phyloP scores from a whole-genome alignment of 92 coral and sea anemone species.

The Galaxea fascicularis region DNA sequence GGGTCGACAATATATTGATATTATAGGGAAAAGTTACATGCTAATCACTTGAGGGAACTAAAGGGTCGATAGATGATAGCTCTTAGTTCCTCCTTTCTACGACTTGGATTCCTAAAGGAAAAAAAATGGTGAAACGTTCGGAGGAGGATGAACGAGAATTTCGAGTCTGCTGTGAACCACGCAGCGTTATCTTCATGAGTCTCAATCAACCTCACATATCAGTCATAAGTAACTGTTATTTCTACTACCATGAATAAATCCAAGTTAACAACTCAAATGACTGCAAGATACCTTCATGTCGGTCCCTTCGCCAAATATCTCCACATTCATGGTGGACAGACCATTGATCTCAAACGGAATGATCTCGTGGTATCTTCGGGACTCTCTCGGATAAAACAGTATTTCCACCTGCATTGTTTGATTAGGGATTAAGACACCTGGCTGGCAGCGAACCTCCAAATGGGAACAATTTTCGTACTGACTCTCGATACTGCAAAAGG shows the following conservation, averaged over 20 bases:
- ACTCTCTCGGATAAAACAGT: constrained; percentile 93
- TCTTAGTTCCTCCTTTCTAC: too few relatives aligned
- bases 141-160: too few relatives aligned
- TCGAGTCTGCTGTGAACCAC: neutral
- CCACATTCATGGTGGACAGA: constrained; percentile 93
- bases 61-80: too few relatives aligned
- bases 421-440: constrained; percentile 86
- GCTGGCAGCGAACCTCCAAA: constrained; percentile 84
- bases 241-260: neutral
- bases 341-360: constrained; percentile 99
- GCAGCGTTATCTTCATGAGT: neutral
- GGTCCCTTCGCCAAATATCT: constrained; percentile 91
- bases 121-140: too few relatives aligned
- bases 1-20: too few relatives aligned
- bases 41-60: too few relatives aligned
- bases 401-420: constrained; percentile 80
- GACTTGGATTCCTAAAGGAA: too few relatives aligned
- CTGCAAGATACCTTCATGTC: constrained; percentile 87
- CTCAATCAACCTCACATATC: neutral
- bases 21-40: too few relatives aligned
- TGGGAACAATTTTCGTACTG: constrained; percentile 84
- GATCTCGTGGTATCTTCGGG: constrained; percentile 82
- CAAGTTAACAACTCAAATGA: neutral
- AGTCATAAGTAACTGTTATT: neutral
- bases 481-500: constrained; percentile 82